Evolutionary conservation across 2,113 vertebrate genomes (phyloP).

Genomic region (Paraplagusia blochii): DNA sequence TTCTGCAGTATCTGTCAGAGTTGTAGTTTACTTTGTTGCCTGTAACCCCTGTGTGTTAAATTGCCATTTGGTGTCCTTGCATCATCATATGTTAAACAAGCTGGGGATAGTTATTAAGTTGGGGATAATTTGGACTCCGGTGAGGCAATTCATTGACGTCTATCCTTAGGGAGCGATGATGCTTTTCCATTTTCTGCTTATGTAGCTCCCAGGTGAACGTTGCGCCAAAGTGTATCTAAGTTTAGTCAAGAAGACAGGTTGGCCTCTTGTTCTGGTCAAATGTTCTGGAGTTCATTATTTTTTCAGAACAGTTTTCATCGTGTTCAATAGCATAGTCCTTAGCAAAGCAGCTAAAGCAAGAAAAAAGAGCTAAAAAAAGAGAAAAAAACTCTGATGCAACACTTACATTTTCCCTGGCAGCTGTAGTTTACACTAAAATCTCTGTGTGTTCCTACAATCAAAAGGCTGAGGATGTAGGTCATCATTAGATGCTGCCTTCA

Average conservation of each 20-base stretch:
- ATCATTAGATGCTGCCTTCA: background rate
- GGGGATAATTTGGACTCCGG: constrained; percentile 23
- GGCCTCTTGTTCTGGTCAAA: background rate
- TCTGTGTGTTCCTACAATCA: background rate
- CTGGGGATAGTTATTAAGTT: constrained; percentile 6
- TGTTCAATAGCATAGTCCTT: too few species aligned
- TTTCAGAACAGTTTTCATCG: background rate
- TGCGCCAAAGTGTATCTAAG: background rate
- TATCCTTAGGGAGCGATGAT: constrained; percentile 16
- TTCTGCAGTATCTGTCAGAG: background rate
- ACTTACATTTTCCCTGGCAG: too few species aligned
- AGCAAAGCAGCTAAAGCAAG: background rate
- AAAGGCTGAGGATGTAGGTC: too few species aligned
- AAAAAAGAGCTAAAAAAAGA: background rate
- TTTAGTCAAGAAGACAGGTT: background rate
- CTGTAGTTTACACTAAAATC: background rate
- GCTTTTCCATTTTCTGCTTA: constrained; percentile 36
- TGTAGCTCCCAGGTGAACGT: constrained; percentile 15
- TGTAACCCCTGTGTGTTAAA: background rate
- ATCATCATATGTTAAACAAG: background rate
- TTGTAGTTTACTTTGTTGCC: background rate
- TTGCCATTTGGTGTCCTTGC: background rate
- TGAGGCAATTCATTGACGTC: constrained; percentile 16
- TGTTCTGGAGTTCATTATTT: background rate
- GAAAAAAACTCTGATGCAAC: too few species aligned